Evolutionary conservation across 2,113 vertebrate genomes (phyloP), one percentile per base, ranked within the genome.

Genomic region (Microcebus ravelobensis): DNA sequence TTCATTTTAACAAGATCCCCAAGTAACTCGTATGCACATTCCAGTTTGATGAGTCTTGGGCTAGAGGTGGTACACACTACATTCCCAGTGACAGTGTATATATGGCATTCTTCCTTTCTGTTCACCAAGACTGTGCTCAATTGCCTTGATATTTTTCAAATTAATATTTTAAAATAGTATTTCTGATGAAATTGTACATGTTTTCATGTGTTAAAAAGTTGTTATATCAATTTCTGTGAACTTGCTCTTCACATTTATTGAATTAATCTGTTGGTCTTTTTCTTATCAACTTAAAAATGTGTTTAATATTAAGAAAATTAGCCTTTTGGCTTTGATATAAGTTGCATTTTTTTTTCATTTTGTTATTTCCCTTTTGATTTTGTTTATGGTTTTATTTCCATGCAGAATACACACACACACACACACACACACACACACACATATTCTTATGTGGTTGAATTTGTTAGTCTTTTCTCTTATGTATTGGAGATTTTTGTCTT

Each of bases 191-290:
- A 76, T 34, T 76, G 36, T 90, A 3, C 68, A 76, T 67, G 39
- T 84, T 94, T 48, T 94, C 50, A 94, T 13, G 57, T 39, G 50
- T 59, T 84, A 74, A 27, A 65, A 36, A 68, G 13, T n/a, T 67
- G 63, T 70, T 94, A 25, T 65, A 57, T 84, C 48, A 76, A 31
- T 67, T 77, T 84, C 79, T 90, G 80, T 57, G 70, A 77, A 94
- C 59, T 59, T 68, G 29, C 8, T n/a, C 21, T 55, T 89, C 68
- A 55, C 11, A 67, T 65, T 52, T 55, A 29, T 74, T 89, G 29
- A 65, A 25, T 74, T 94, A n/a, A 31, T 76, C 73, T 50, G 11
- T 67, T 61, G n/a, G 45, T 45, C 36, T 85, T 65, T 61, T 55
- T 55, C 67, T 81, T 80, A 74, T 65, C 57, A 67, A 74, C 5